A percentile compares a stretch with the other conserved stretches of the same genome.
phyloP scores from a whole-genome alignment of 2,888 invertebrate genomes.

The Uloborus plumipes region DNA sequence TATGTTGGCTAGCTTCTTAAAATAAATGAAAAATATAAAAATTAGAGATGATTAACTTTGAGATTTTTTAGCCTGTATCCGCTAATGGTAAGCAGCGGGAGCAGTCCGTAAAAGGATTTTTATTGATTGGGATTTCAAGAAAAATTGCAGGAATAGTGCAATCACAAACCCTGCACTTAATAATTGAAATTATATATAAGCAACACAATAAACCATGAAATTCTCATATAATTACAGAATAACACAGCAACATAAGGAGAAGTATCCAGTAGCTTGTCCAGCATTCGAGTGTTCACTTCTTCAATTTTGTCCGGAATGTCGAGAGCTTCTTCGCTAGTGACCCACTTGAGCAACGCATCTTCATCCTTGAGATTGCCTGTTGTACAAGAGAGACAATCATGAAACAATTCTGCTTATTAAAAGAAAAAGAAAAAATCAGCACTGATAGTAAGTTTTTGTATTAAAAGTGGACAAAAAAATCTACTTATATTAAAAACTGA shows the following conservation, averaged over 20 bases:
- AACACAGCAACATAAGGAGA: conserved; percentile 92
- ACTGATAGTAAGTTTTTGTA: not conserved
- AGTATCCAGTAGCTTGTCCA: conserved; percentile 89
- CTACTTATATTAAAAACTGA: too few species aligned
- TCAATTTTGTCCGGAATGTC: conserved; percentile 94
- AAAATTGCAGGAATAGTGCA: too few species aligned
- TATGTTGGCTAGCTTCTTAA: too few species aligned
- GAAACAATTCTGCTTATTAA: not conserved
- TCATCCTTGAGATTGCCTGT: conserved; percentile 89
- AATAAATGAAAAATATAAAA: too few species aligned
- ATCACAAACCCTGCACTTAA: too few species aligned
- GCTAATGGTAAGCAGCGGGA: too few species aligned
- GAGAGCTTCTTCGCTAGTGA: conserved; percentile 89
- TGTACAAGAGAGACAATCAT: not conserved
- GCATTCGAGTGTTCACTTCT: conserved; percentile 90
- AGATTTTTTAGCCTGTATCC: too few species aligned
- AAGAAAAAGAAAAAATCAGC: not conserved
- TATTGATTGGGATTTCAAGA: too few species aligned
- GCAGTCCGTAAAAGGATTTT: too few species aligned
- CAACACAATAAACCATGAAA: not conserved
- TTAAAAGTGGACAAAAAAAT: too few species aligned
- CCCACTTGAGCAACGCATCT: conserved; percentile 91
- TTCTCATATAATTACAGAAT: conserved; percentile 82
- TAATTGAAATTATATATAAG: too few species aligned
- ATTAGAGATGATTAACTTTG: too few species aligned